Evolutionary conservation across 2,797 vertebrate species (phyloP).

Genomic region (Yasuhikotakia modesta): DNA sequence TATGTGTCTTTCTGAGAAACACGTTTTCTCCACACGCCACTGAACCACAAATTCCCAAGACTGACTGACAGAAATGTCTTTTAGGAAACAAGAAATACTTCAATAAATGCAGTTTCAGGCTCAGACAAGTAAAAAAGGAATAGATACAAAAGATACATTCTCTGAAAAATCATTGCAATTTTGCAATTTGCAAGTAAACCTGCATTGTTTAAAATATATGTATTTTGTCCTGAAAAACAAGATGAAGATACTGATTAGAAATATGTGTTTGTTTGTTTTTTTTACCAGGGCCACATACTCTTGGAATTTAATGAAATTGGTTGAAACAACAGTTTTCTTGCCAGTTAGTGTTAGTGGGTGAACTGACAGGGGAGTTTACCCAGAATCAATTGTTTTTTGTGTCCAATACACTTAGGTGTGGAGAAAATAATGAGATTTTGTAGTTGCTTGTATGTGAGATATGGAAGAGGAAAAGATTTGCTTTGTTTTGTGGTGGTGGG

Average conservation of each 20-base stretch:
- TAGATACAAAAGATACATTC: not conserved
- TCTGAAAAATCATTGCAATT: not conserved
- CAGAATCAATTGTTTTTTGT: constrained; percentile 16
- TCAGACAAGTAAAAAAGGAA: not conserved
- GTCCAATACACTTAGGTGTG: not conserved
- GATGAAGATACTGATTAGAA: not conserved
- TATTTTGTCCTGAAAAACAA: no score
- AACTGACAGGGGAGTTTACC: not conserved
- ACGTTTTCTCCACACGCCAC: not conserved
- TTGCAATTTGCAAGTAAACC: not conserved
- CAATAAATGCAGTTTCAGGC: not conserved
- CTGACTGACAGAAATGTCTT: not conserved
- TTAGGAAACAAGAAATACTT: not conserved
- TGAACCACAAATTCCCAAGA: not conserved
- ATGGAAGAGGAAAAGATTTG: not conserved
- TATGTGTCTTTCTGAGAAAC: not conserved
- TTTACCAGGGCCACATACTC: not conserved
- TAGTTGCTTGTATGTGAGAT: not conserved
- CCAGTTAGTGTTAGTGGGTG: not conserved
- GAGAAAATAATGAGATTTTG: constrained; percentile 6
- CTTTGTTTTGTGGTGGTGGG: not conserved
- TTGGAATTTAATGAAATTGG: not conserved
- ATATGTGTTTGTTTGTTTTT: not conserved
- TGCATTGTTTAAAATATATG: not conserved
- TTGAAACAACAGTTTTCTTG: not conserved